These are phyloP conservation scores for Caenorhabditis sp. DNA, from an alignment of 2,888 invertebrate genomes.

Conservation along the genomic window DNA sequence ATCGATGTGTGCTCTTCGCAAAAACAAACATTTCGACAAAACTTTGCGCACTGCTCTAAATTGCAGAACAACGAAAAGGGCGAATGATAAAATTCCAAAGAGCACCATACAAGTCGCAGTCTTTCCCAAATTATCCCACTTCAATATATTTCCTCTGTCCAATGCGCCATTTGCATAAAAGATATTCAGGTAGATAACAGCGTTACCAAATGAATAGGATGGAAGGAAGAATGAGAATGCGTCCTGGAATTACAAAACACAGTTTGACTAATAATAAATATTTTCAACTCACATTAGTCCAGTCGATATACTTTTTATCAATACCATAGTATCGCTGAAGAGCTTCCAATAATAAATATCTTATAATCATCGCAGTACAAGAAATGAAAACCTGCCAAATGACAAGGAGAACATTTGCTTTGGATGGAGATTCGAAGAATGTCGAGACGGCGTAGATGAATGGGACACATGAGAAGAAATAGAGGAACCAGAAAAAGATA, in stretches of 20 bases:
- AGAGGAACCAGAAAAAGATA: slow-evolving; percentile 58
- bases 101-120: slow-evolving; percentile 48
- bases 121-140: slow-evolving; percentile 43
- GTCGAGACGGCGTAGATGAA: slow-evolving; percentile 64
- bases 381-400: slow-evolving; percentile 56
- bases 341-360: no score
- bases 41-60: slow-evolving; percentile 26
- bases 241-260: no score
- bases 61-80: slow-evolving; percentile 51
- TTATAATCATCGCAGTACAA: slow-evolving; percentile 32
- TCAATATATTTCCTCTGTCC: slow-evolving; percentile 15
- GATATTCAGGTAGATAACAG: slow-evolving; percentile 40
- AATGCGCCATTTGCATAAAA: slow-evolving; percentile 17
- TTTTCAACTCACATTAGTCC: no score
- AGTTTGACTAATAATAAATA: no score
- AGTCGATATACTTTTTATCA: no score
- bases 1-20: neutral
- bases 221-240: slow-evolving; percentile 42
- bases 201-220: slow-evolving; percentile 48
- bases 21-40: slow-evolving; percentile 23
- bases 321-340: no score
- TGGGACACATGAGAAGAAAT: slow-evolving; percentile 60
- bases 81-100: slow-evolving; percentile 53
- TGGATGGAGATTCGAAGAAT: slow-evolving; percentile 59
- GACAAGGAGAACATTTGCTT: slow-evolving; percentile 52